These are phyloP conservation scores for Orchesella cincta DNA, from an alignment of 1,140 invertebrate genomes.

Conservation along the genomic window DNA sequence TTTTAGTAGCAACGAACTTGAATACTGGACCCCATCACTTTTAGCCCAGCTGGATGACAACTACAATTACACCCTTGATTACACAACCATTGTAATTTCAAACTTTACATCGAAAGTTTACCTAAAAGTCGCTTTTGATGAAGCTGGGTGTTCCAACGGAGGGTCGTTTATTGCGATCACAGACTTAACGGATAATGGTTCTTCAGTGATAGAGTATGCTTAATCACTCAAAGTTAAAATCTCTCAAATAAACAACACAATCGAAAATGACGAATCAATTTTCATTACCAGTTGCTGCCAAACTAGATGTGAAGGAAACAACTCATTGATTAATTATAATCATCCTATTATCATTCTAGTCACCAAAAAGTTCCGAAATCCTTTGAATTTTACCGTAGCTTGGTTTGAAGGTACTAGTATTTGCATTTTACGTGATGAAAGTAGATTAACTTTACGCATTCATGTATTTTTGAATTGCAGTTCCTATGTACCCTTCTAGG, in stretches of 20 bases:
- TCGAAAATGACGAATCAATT: neutral
- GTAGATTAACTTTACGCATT: too few relatives aligned
- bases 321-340: slow-evolving; percentile 10
- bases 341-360: neutral
- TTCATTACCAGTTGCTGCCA: slow-evolving; percentile 12
- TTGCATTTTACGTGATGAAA: too few relatives aligned
- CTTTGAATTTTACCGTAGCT: neutral
- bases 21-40: neutral
- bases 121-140: neutral
- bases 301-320: neutral
- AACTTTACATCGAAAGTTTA: neutral
- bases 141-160: neutral
- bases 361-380: slow-evolving; percentile 6
- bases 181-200: neutral
- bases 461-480: too few relatives aligned
- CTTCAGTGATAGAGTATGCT: neutral
- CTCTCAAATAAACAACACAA: neutral
- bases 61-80: neutral
- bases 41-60: neutral
- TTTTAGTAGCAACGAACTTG: neutral
- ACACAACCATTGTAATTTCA: neutral
- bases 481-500: too few relatives aligned
- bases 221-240: too few relatives aligned
- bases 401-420: neutral
- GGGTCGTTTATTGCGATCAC: slow-evolving; percentile 7